Percentiles rank a stretch among this genome's conserved stretches.
These are phyloP conservation scores for Clarias gariepinus DNA, from an alignment of 2,113 vertebrate genomes.

Conservation along the genomic window DNA sequence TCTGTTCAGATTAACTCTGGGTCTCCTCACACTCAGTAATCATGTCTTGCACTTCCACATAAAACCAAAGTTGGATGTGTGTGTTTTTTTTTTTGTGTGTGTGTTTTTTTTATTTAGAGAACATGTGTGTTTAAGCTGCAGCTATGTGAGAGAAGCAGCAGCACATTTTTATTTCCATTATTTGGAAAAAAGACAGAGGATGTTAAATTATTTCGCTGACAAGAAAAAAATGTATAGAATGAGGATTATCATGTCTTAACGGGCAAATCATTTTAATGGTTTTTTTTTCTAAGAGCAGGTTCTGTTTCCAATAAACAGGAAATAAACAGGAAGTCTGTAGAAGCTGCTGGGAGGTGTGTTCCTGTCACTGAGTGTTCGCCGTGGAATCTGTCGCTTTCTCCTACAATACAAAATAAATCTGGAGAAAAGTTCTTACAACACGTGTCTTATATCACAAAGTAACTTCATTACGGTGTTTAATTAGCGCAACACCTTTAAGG, in stretches of 20 bases:
- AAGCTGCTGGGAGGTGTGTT: background rate
- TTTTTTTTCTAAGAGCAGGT: background rate
- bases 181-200: background rate
- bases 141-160: background rate
- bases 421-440: background rate
- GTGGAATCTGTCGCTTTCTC: background rate
- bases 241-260: background rate
- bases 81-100: background rate
- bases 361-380: background rate
- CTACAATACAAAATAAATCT: background rate
- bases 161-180: background rate
- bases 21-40: constrained; percentile 45
- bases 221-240: background rate
- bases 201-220: background rate
- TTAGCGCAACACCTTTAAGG: background rate
- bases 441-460: background rate
- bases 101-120: constrained; percentile 50
- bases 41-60: constrained; percentile 41
- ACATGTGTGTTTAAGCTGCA: background rate
- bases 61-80: constrained; percentile 60
- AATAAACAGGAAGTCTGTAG: constrained; percentile 24
- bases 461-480: background rate
- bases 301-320: constrained; percentile 23
- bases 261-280: background rate
- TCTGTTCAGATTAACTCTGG: constrained; percentile 20